Evolutionary conservation across 2,888 invertebrate genomes (phyloP).

Genomic region (Epirrhoe alternata): DNA sequence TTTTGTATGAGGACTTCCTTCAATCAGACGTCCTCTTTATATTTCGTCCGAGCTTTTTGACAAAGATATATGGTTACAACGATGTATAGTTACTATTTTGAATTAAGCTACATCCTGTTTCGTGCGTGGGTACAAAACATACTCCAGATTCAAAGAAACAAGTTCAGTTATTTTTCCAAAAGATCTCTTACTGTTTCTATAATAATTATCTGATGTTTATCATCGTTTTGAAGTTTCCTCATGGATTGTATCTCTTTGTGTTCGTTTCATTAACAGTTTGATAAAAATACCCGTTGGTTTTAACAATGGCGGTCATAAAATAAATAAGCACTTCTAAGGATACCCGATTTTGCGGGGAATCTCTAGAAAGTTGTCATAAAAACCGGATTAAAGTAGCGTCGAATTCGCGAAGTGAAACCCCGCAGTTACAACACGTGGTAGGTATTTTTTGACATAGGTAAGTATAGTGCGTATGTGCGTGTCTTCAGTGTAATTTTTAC

Average conservation of each 20-base stretch:
- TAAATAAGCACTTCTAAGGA: constrained; percentile 78
- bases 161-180: constrained; percentile 17
- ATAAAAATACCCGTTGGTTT: constrained; percentile 20
- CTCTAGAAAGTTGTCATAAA: constrained; percentile 78
- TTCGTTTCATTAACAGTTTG: constrained; percentile 15
- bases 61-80: constrained; percentile 7
- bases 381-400: constrained; percentile 69
- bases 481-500: constrained; percentile 45
- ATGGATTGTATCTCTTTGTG: constrained; percentile 13
- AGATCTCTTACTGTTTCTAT: constrained; percentile 18
- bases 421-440: constrained; percentile 49
- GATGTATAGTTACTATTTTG: background rate
- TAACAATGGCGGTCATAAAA: constrained; percentile 56
- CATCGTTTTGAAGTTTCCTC: constrained; percentile 8
- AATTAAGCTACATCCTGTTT: constrained; percentile 14
- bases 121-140: constrained; percentile 21
- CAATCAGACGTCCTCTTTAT: too few relatives aligned
- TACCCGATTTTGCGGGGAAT: constrained; percentile 65
- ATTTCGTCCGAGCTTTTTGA: too few relatives aligned
- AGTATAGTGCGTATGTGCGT: constrained; percentile 27
- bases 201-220: constrained; percentile 20
- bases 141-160: constrained; percentile 15
- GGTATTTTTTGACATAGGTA: constrained; percentile 10
- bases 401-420: constrained; percentile 68
- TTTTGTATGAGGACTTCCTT: too few relatives aligned